phyloP scores from a whole-genome alignment of 2,888 invertebrate species.

The Girardia tigrina region DNA sequence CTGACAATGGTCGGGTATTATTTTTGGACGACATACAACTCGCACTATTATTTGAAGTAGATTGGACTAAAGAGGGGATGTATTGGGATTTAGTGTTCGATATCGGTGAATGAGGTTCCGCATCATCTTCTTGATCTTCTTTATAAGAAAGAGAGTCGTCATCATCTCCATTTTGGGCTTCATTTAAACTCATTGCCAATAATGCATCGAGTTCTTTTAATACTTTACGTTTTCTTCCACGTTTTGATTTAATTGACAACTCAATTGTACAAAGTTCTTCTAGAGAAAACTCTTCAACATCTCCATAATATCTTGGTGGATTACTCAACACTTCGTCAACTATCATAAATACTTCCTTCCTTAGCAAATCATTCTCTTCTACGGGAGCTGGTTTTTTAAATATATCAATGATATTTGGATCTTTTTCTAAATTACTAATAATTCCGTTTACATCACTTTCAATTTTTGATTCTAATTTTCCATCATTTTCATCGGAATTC shows the following conservation, averaged over 20 bases:
- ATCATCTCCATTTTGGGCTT: neutral
- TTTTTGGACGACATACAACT: neutral
- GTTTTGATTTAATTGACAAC: conserved; percentile 5
- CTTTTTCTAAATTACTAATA: conserved; percentile 30
- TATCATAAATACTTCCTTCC: neutral
- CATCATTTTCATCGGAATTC: conserved; percentile 21
- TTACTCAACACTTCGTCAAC: neutral
- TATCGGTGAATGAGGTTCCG: neutral
- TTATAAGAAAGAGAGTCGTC: conserved; percentile 2
- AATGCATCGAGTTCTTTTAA: neutral
- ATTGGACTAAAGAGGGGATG: neutral
- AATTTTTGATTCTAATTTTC: conserved; percentile 33
- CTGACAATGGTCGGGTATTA: neutral
- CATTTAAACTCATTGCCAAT: conserved; percentile 3
- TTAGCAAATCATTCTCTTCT: neutral
- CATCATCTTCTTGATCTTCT: neutral
- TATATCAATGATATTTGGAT: conserved; percentile 21
- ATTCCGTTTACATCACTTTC: conserved; percentile 25
- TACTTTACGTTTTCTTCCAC: conserved; percentile 7
- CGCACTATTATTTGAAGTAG: neutral
- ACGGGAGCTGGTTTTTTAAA: conserved; percentile 27
- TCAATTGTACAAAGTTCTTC: neutral
- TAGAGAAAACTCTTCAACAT: neutral
- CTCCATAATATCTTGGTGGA: conserved; percentile 3
- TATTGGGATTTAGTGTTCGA: neutral